Percentiles rank a stretch among this genome's conserved stretches.
phyloP scores from a whole-genome alignment of 2,113 vertebrate genomes.

The Psammodynastes pulverulentus region DNA sequence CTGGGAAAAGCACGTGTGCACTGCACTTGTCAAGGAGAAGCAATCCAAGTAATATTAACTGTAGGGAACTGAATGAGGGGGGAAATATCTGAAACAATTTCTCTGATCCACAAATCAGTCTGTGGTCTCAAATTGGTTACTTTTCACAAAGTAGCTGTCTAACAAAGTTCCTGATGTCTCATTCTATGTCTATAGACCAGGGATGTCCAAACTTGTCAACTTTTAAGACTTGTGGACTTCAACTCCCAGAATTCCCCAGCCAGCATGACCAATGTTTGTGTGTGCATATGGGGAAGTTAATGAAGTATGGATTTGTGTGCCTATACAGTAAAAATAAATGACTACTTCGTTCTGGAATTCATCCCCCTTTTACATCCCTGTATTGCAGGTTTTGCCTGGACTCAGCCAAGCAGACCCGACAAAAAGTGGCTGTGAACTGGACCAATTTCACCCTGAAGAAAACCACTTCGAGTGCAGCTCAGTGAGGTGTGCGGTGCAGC shows the following conservation, averaged over 20 bases:
- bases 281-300: background rate
- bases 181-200: background rate
- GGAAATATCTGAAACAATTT: background rate
- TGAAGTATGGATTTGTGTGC: background rate
- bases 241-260: no score
- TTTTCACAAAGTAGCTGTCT: background rate
- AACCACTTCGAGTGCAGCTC: slow-evolving; percentile 90
- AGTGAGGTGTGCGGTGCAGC: slow-evolving; percentile 74
- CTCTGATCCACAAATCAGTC: background rate
- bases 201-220: no score
- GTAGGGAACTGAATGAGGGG: background rate
- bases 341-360: background rate
- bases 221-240: no score
- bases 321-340: background rate
- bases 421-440: slow-evolving; percentile 98
- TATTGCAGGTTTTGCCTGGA: slow-evolving; percentile 92
- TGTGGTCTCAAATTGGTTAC: background rate
- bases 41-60: background rate
- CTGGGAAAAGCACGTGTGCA: background rate
- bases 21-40: background rate
- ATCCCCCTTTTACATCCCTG: background rate
- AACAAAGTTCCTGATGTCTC: background rate
- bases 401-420: slow-evolving; percentile 96
- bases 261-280: background rate
- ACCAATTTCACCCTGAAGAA: slow-evolving; percentile 99